These are phyloP conservation scores for Eulemur rubriventer DNA, from an alignment of 2,797 vertebrate genomes.

Conservation along the genomic window DNA sequence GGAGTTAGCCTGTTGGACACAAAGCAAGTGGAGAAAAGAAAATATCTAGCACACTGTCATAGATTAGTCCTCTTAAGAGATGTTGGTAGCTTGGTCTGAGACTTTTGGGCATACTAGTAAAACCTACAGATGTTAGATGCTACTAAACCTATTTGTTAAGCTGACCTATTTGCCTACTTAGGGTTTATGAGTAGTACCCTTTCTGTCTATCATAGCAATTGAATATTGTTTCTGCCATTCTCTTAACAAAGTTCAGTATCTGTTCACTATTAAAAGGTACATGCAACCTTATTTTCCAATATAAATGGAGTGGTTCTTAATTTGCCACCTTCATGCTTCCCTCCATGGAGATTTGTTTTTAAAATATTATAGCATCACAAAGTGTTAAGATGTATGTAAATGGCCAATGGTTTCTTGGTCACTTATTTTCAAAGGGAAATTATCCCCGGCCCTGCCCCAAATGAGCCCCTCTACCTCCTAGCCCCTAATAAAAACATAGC, in stretches of 20 bases:
- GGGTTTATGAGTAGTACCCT: neutral
- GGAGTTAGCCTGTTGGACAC: neutral
- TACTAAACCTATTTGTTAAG: neutral
- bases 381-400: neutral
- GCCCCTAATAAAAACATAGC: neutral
- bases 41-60: neutral
- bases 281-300: neutral
- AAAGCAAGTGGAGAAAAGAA: neutral
- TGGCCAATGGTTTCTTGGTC: neutral
- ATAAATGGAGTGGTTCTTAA: neutral
- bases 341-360: neutral
- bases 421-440: neutral
- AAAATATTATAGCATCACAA: neutral
- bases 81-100: neutral
- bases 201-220: neutral
- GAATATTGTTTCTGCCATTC: neutral
- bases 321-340: neutral
- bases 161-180: neutral
- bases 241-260: neutral
- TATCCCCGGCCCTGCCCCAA: fast-evolving
- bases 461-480: neutral
- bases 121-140: neutral
- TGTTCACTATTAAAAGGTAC: neutral
- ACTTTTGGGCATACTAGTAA: neutral
- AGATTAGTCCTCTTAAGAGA: neutral